These are phyloP conservation scores for Catonia carolina DNA, from an alignment of 2,888 invertebrate genomes.

Conservation along the genomic window DNA sequence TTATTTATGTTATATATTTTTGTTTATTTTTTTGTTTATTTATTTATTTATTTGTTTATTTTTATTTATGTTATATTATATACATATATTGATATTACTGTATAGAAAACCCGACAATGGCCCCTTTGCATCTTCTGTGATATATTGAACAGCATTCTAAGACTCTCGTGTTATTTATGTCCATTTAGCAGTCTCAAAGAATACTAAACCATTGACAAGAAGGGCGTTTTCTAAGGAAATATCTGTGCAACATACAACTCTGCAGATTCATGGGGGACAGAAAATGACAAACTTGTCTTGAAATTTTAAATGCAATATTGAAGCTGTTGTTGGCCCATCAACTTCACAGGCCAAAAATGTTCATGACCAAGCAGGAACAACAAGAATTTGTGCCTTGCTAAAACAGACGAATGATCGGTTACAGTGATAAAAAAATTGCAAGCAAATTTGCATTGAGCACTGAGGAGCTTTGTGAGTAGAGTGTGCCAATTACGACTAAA, in stretches of 20 bases:
- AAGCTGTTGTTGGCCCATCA: neutral
- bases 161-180: conserved; percentile 6
- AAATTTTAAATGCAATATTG: neutral
- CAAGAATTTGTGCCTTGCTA: conserved; percentile 1
- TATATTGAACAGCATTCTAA: neutral
- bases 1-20: too few species aligned
- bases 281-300: conserved; percentile 1
- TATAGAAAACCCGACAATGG: neutral
- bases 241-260: neutral
- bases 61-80: too few species aligned
- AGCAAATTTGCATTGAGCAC: conserved; percentile 1
- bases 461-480: neutral
- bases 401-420: neutral
- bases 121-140: conserved; percentile 1
- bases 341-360: neutral
- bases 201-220: neutral
- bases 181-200: conserved; percentile 1
- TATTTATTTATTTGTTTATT: too few species aligned
- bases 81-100: too few species aligned
- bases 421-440: neutral
- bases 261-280: neutral
- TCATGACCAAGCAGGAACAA: neutral
- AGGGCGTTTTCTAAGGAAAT: neutral
- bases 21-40: too few species aligned
- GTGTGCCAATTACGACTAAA: neutral